Percentiles rank a stretch among this genome's conserved stretches.
Evolutionary conservation across 2,888 invertebrate genomes (phyloP).

Genomic region (Glyphotaelius pellucidus): DNA sequence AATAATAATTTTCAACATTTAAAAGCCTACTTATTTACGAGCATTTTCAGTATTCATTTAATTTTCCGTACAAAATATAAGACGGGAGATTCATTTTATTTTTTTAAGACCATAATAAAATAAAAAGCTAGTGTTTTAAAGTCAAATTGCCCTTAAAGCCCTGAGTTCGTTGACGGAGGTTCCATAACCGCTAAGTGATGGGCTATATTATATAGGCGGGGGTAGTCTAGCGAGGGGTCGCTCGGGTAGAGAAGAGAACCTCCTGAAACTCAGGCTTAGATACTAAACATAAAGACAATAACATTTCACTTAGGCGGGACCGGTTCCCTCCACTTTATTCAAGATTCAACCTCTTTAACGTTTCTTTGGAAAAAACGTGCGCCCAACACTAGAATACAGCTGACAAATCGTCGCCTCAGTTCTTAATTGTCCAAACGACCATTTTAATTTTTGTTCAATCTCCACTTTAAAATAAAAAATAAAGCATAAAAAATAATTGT

Average conservation of each 20-base stretch:
- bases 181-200: neutral
- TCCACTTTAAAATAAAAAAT: no score
- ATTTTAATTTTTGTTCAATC: no score
- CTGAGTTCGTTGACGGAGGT: neutral
- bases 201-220: neutral
- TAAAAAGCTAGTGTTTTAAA: neutral
- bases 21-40: no score
- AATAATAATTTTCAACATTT: no score
- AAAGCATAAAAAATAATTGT: no score
- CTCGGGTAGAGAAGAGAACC: neutral
- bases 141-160: neutral
- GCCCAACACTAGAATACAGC: no score
- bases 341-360: neutral
- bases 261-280: neutral
- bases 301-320: neutral
- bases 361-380: neutral
- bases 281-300: neutral
- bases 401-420: no score
- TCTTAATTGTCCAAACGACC: no score
- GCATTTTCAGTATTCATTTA: no score
- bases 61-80: neutral
- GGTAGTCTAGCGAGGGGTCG: neutral
- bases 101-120: neutral
- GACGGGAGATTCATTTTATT: neutral
- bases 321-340: neutral